Conservation (phyloP, 2,888 invertebrate genomes). For the Julus scanicus region DNA sequence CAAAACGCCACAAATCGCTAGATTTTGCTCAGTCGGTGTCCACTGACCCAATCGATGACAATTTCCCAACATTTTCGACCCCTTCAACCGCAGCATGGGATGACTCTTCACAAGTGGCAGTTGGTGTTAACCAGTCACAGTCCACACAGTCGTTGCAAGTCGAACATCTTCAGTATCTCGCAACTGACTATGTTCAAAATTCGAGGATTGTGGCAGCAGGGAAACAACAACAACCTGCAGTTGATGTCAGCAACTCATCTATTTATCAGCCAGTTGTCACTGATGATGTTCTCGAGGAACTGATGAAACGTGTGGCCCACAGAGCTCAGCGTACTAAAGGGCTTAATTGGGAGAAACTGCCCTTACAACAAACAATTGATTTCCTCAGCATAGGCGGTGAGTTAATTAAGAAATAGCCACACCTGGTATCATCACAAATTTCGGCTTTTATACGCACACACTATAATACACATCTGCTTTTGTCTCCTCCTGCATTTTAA, state of each 20-base stretch:
- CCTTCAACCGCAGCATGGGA: not conserved
- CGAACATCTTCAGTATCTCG: not conserved
- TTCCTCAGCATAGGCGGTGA: constrained; percentile 36
- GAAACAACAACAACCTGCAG: not conserved
- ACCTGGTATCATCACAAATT: not conserved
- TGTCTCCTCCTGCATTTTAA: not conserved
- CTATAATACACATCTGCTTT: not conserved
- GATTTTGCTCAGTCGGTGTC: constrained; percentile 48
- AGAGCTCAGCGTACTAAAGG: constrained; percentile 39
- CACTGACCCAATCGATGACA: constrained; percentile 14
- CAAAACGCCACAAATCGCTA: constrained; percentile 47
- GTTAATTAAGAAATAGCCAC: not conserved
- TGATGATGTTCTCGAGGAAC: constrained; percentile 48
- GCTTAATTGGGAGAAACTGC: constrained; percentile 49
- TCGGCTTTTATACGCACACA: not conserved
- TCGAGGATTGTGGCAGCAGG: not conserved
- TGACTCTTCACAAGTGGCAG: not conserved
- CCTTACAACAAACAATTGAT: constrained; percentile 29
- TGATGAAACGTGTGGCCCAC: constrained; percentile 51
- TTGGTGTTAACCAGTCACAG: not conserved
- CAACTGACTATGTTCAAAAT: not conserved
- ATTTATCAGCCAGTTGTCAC: constrained; percentile 50
- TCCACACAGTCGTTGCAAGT: not conserved
- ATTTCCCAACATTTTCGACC: not conserved
- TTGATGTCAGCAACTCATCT: constrained; percentile 47